phyloP scores from a whole-genome alignment of 2,797 vertebrate species.

The Amphiprion clarkii region DNA sequence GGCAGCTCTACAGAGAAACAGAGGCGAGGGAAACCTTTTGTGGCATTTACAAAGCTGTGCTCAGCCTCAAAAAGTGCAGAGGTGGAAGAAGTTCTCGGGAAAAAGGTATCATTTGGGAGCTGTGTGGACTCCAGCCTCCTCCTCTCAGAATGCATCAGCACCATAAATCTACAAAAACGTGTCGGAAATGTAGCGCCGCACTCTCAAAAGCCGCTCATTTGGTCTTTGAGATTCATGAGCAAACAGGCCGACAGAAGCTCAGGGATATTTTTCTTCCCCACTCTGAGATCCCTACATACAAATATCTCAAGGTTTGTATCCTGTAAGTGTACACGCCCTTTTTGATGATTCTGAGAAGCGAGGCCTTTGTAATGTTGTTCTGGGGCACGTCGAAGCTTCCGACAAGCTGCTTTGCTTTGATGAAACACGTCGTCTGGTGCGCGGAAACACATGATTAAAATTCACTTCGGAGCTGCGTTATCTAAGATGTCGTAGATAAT shows the following conservation, averaged over 20 bases:
- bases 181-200: slow-evolving; percentile 9
- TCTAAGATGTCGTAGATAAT: neutral
- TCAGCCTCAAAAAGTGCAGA: slow-evolving; percentile 52
- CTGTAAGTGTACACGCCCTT: slow-evolving; percentile 24
- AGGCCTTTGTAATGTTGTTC: slow-evolving; percentile 40
- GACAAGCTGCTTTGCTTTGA: slow-evolving; percentile 40
- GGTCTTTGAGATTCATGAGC: slow-evolving; percentile 63
- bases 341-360: slow-evolving; percentile 47
- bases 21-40: slow-evolving; percentile 30
- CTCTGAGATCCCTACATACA: slow-evolving; percentile 40
- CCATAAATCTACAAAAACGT: slow-evolving; percentile 26
- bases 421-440: slow-evolving; percentile 24
- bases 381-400: slow-evolving; percentile 27
- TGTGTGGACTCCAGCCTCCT: slow-evolving; percentile 21
- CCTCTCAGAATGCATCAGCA: slow-evolving; percentile 11
- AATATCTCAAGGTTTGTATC: slow-evolving; percentile 40
- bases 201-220: slow-evolving; percentile 24
- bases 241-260: slow-evolving; percentile 56
- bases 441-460: slow-evolving; percentile 42
- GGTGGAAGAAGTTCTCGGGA: slow-evolving; percentile 45
- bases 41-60: slow-evolving; percentile 53
- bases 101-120: slow-evolving; percentile 41
- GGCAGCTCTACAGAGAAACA: slow-evolving; percentile 14
- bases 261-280: slow-evolving; percentile 33
- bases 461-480: slow-evolving; percentile 22